These are phyloP conservation scores for Ambastaia sidthimunki DNA, from an alignment of 2,797 vertebrate species.

Conservation along the genomic window DNA sequence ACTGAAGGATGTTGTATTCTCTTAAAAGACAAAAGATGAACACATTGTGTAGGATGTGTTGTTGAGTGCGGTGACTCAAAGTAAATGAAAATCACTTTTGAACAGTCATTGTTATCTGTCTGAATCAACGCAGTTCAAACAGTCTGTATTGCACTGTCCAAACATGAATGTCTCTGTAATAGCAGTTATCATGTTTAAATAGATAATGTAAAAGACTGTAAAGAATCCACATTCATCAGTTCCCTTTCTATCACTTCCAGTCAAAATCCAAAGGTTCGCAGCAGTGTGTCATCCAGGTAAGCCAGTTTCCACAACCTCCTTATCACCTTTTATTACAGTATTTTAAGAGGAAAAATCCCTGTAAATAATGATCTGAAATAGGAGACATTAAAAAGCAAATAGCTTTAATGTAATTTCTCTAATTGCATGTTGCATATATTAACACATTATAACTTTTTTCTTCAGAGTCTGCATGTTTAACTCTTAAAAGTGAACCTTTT, in stretches of 20 bases:
- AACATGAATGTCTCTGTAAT: not conserved
- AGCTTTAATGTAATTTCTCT: no score
- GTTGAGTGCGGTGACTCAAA: not conserved
- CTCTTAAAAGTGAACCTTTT: no score
- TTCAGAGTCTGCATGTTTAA: no score
- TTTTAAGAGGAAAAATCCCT: not conserved
- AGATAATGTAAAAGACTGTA: no score
- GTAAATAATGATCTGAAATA: no score
- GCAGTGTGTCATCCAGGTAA: constrained; percentile 76
- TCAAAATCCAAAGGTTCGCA: constrained; percentile 75
- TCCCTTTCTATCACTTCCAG: constrained; percentile 64
- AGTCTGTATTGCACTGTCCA: not conserved
- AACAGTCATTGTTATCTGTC: not conserved
- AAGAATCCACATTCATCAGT: not conserved
- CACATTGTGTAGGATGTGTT: not conserved
- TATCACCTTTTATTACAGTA: not conserved
- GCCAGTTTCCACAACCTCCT: not conserved
- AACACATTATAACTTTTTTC: no score
- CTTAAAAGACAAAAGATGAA: not conserved
- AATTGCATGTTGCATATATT: no score
- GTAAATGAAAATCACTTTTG: not conserved
- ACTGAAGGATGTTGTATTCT: not conserved
- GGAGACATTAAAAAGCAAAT: no score
- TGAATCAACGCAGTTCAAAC: not conserved
- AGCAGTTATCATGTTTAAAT: not conserved